Conservation (phyloP, 2,113 vertebrate species). For the Silurus asotus region DNA sequence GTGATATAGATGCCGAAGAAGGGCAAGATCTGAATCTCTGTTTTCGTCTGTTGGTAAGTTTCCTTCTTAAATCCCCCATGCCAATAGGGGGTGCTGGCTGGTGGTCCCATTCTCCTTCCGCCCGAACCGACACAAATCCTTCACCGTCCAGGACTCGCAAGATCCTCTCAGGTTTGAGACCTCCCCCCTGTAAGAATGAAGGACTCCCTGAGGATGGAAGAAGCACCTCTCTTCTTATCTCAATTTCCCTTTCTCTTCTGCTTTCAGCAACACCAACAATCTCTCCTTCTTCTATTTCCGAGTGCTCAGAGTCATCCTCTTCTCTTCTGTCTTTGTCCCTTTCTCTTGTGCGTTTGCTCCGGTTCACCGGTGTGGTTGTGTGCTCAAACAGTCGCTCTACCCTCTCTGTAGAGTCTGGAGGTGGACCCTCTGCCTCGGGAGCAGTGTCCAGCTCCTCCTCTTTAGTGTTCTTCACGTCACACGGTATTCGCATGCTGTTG, state of each 20-base stretch:
- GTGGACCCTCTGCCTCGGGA: constrained; percentile 64
- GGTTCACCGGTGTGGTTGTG: constrained; percentile 23
- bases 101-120: constrained; percentile 69
- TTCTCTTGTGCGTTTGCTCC: constrained; percentile 56
- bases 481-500: neutral
- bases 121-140: constrained; percentile 79
- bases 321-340: constrained; percentile 44
- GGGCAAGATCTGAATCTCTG: constrained; percentile 76
- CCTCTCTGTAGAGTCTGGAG: constrained; percentile 63
- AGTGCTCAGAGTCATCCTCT: constrained; percentile 70
- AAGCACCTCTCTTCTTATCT: constrained; percentile 52
- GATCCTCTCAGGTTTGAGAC: constrained; percentile 72
- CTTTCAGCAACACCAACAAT: constrained; percentile 74
- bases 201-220: constrained; percentile 58
- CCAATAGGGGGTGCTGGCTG: constrained; percentile 63
- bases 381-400: constrained; percentile 53
- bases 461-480: constrained; percentile 8
- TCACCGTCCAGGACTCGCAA: constrained; percentile 79
- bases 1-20: constrained; percentile 62
- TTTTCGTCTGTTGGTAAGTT: constrained; percentile 82
- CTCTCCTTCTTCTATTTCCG: constrained; percentile 90
- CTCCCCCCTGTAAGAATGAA: constrained; percentile 58
- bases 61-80: constrained; percentile 81
- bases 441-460: constrained; percentile 8
- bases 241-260: constrained; percentile 57